Evolutionary conservation across 2,113 vertebrate genomes (phyloP).

Genomic region (Proterorhinus semilunaris): DNA sequence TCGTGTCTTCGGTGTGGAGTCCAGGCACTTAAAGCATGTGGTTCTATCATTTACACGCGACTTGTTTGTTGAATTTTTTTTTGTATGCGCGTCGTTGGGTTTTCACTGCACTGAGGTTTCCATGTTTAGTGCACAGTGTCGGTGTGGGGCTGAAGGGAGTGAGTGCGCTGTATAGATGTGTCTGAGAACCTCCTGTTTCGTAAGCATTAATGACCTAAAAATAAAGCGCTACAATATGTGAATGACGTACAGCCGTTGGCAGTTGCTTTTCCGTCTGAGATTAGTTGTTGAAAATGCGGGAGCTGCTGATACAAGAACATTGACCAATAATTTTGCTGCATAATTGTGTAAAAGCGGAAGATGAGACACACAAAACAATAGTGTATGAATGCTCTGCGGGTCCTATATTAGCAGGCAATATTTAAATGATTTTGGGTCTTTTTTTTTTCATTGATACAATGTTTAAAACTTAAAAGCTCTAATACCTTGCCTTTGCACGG

Average conservation of each 20-base stretch:
- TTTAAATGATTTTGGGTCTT: no score
- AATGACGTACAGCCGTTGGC: conserved; percentile 64
- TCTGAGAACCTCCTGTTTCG: conserved; percentile 62
- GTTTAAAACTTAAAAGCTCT: no score
- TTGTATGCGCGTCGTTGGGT: conserved; percentile 45
- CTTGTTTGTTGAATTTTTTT: conserved; percentile 55
- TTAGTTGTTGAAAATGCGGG: no score
- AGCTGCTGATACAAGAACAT: no score
- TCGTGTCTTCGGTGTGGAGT: conserved; percentile 59
- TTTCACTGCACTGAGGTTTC: conserved; percentile 77
- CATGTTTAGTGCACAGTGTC: conserved; percentile 56
- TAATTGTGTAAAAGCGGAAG: no score
- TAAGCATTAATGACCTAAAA: conserved; percentile 75
- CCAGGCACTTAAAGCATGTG: conserved; percentile 69
- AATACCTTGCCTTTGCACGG: no score
- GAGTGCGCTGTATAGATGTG: conserved; percentile 60
- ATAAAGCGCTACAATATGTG: conserved; percentile 74
- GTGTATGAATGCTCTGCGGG: no score
- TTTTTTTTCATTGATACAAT: no score
- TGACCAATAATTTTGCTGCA: no score
- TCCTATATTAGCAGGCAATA: no score
- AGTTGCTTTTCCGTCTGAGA: conserved; percentile 61
- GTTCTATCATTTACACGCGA: conserved; percentile 59
- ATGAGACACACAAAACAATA: no score
- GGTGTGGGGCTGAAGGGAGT: conserved; percentile 39